These are phyloP conservation scores for Piezodorus guildinii DNA, from an alignment of 1,140 invertebrate genomes.

Conservation along the genomic window DNA sequence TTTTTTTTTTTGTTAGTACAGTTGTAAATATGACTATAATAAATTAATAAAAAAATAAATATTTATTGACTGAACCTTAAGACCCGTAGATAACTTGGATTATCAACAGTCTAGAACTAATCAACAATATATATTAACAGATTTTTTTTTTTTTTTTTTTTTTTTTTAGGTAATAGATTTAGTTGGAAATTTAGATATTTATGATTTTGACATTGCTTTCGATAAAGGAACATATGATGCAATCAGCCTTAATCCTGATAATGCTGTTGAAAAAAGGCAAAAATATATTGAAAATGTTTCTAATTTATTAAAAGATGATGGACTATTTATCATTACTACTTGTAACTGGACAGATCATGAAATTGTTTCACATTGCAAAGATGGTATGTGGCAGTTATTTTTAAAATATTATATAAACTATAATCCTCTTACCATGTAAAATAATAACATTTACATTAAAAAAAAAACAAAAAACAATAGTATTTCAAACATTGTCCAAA, in stretches of 20 bases:
- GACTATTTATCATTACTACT: conserved; percentile 74
- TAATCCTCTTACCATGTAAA: background rate
- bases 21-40: no score
- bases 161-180: conserved; percentile 21
- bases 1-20: no score
- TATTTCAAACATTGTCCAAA: no score
- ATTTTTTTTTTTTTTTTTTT: no score
- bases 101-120: no score
- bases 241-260: conserved; percentile 63
- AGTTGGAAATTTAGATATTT: conserved; percentile 27
- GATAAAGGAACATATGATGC: conserved; percentile 95
- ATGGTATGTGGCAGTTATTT: conserved; percentile 34
- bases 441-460: no score
- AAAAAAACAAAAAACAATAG: no score
- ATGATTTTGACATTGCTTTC: conserved; percentile 50
- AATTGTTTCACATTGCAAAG: conserved; percentile 55
- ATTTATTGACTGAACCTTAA: no score
- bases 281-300: conserved; percentile 57
- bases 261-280: conserved; percentile 46
- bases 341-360: conserved; percentile 91
- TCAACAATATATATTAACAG: no score
- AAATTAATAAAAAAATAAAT: no score
- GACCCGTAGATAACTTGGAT: no score
- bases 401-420: conserved; percentile 11
- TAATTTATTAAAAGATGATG: conserved; percentile 44